These are phyloP conservation scores for Pyrocoelia pectoralis DNA, from an alignment of 2,888 invertebrate species.

Conservation along the genomic window DNA sequence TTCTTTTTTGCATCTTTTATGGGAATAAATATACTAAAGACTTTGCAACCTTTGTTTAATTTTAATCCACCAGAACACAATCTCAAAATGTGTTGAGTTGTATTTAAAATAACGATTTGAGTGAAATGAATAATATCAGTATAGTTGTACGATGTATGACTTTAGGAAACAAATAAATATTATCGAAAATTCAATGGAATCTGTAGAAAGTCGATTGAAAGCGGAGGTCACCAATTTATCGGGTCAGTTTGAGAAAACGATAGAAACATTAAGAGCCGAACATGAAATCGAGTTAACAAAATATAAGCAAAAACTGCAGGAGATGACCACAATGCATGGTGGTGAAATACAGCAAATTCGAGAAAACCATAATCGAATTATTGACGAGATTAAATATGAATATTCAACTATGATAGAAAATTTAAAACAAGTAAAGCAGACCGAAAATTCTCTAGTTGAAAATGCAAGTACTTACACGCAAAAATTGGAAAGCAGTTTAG, in stretches of 20 bases:
- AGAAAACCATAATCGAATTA: constrained; percentile 62
- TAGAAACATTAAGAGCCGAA: constrained; percentile 50
- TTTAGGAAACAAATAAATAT: constrained; percentile 67
- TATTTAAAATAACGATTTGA: too few relatives aligned
- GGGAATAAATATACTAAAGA: too few relatives aligned
- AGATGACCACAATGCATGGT: constrained; percentile 47
- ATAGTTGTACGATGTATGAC: too few relatives aligned
- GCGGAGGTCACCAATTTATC: constrained; percentile 65
- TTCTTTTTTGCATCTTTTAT: too few relatives aligned
- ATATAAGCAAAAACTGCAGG: constrained; percentile 52
- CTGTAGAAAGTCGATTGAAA: constrained; percentile 68
- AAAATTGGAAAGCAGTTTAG: constrained; percentile 62
- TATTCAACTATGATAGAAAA: constrained; percentile 67
- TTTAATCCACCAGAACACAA: too few relatives aligned
- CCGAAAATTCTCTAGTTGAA: constrained; percentile 62
- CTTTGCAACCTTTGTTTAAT: too few relatives aligned
- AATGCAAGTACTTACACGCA: constrained; percentile 63
- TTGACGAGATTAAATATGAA: constrained; percentile 62
- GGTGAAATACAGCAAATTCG: constrained; percentile 61
- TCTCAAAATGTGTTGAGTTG: too few relatives aligned
- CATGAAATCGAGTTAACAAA: constrained; percentile 49
- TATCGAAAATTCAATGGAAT: constrained; percentile 64
- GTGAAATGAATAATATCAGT: too few relatives aligned
- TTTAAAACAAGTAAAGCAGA: constrained; percentile 65
- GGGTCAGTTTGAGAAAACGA: constrained; percentile 63